Evolutionary conservation across 2,797 vertebrate genomes (phyloP), one percentile per base, ranked within the genome.

Genomic region (Eutrigla gurnardus): DNA sequence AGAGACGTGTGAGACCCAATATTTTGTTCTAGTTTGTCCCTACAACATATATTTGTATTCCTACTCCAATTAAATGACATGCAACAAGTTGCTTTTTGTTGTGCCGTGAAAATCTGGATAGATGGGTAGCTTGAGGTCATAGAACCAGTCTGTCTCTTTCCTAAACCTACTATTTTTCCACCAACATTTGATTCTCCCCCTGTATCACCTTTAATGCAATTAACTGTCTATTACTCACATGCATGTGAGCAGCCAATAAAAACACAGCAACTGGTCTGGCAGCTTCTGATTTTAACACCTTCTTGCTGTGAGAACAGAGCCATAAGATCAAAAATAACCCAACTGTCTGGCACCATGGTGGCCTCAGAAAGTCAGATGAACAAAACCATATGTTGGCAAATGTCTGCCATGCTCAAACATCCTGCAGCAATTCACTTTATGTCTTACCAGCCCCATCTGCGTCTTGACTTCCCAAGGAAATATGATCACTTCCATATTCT

Each of bases 291-390:
- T 78, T 74, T 50, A 76, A 33, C 64, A 42, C 33, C 53, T 35
- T 54, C 39, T 55, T 37, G 17, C 43, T 70, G 25, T 49, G 36
- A 65, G 59, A 58, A 40, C 50, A 15, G 53, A 53, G 46, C n/a
- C 77, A 70, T 75, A 67, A 83, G 78, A 54, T 57, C 63, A 47
- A n/a, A 65, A 75, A 79, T 57, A 75, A 45, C 73, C 61, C 52
- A 62, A 49, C 39, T 58, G 12, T 80, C 42, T 58, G 65, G 46
- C 36, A 60, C 69, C 32, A 52, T 17, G 40, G 55, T 67, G 66
- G 17, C 35, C 63, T 57, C 4, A 12, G 58, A 25, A 25, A 63
- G 40, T 11, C 13, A 72, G 32, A 39, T 71, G 64, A 47, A 32
- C 43, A 50, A 40, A 49, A 46, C 63, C 70, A 58, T 74, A 37